These are phyloP conservation scores for Scartelaos histophorus DNA, from an alignment of 2,113 vertebrate genomes.

Conservation along the genomic window DNA sequence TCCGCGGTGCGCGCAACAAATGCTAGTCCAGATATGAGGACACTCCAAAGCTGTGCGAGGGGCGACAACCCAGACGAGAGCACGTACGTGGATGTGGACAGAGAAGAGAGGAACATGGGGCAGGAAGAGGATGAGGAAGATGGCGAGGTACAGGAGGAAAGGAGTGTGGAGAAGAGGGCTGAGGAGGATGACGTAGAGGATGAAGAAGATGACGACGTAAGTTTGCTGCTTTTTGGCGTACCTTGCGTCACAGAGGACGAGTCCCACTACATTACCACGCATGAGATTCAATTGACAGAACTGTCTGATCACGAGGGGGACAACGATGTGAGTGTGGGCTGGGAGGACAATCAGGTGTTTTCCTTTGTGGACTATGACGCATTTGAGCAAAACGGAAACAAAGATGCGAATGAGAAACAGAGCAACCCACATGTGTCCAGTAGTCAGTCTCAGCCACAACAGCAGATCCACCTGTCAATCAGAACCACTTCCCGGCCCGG, in stretches of 20 bases:
- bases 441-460: conserved; percentile 76
- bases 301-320: conserved; percentile 85
- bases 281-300: conserved; percentile 92
- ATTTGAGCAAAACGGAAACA: conserved; percentile 77
- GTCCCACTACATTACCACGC: conserved; percentile 92
- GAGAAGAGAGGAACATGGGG: conserved; percentile 27
- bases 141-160: conserved; percentile 57
- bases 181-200: conserved; percentile 61
- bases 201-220: conserved; percentile 56
- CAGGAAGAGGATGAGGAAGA: conserved; percentile 38
- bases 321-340: conserved; percentile 80
- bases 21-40: conserved; percentile 30
- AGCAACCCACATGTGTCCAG: conserved; percentile 36
- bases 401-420: not conserved
- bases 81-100: conserved; percentile 68
- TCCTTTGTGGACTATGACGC: conserved; percentile 89
- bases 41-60: conserved; percentile 55
- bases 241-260: conserved; percentile 74
- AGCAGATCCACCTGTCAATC: conserved; percentile 95
- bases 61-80: conserved; percentile 47
- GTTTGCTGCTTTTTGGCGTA: conserved; percentile 55
- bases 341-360: conserved; percentile 86
- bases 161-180: conserved; percentile 51
- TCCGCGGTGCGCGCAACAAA: conserved; percentile 48
- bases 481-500: conserved; percentile 86